These are phyloP conservation scores for Tenebrosternarchus preto DNA, from an alignment of 2,113 vertebrate species.

Conservation along the genomic window DNA sequence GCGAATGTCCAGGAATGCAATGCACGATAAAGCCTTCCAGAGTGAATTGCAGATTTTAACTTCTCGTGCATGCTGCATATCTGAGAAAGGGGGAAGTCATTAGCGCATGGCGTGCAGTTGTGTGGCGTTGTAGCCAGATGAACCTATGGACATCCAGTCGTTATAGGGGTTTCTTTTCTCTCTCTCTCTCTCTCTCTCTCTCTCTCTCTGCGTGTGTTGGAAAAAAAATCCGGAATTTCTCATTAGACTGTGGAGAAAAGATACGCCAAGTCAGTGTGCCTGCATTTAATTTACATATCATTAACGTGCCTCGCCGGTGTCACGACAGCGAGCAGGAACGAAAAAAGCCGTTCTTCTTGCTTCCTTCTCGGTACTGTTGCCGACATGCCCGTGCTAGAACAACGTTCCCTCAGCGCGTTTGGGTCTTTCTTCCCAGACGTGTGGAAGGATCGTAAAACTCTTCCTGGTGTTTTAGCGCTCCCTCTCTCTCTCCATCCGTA, in stretches of 20 bases:
- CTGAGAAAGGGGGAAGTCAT: background rate
- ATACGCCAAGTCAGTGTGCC: slow-evolving; percentile 21
- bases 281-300: slow-evolving; percentile 43
- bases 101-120: background rate
- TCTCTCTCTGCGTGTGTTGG: slow-evolving; percentile 3
- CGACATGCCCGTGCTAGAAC: slow-evolving; percentile 10
- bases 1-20: too few relatives aligned
- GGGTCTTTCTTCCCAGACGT: slow-evolving; percentile 45
- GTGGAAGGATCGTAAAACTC: slow-evolving; percentile 50
- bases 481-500: slow-evolving; percentile 34
- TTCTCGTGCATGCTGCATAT: background rate
- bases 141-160: slow-evolving; percentile 12
- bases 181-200: too few relatives aligned
- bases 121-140: background rate
- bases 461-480: background rate
- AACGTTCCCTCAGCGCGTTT: background rate
- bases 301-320: slow-evolving; percentile 35
- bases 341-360: slow-evolving; percentile 6
- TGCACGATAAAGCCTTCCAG: background rate
- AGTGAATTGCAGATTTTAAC: background rate
- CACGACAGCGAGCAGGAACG: slow-evolving; percentile 33
- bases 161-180: background rate
- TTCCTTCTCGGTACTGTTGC: slow-evolving; percentile 4
- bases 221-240: slow-evolving; percentile 46
- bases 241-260: slow-evolving; percentile 43